These are phyloP conservation scores for Poeciliopsis retropinna DNA, from an alignment of 2,113 vertebrate species.

Conservation along the genomic window DNA sequence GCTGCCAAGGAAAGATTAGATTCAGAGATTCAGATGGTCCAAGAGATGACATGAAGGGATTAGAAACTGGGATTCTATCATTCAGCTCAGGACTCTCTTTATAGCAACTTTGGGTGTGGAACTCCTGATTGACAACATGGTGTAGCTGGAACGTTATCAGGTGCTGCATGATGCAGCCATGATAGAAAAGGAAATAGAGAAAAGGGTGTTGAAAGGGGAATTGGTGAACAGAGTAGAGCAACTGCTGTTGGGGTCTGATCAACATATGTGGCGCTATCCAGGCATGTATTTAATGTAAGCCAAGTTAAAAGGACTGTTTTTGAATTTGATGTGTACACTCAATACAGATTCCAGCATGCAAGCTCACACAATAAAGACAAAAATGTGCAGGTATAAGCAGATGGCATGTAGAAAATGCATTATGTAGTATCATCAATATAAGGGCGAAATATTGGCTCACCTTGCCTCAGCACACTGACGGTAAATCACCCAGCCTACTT, in stretches of 20 bases:
- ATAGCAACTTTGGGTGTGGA: constrained; percentile 10
- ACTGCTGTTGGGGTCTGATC: neutral
- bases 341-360: constrained; percentile 16
- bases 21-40: neutral
- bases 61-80: constrained; percentile 2
- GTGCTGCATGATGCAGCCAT: constrained; percentile 10
- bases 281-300: constrained; percentile 15
- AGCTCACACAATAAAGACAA: neutral
- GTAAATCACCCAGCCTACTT: neutral
- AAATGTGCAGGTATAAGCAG: constrained; percentile 3
- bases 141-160: constrained; percentile 32
- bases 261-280: neutral
- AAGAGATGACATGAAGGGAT: constrained; percentile 34
- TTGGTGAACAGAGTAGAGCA: constrained; percentile 16
- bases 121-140: neutral
- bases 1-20: constrained; percentile 32
- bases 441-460: neutral
- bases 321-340: constrained; percentile 11
- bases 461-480: neutral
- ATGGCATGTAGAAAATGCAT: neutral
- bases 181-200: constrained; percentile 31
- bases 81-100: constrained; percentile 24
- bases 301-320: constrained; percentile 2
- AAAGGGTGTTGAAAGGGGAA: neutral
- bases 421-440: neutral